phyloP scores from a whole-genome alignment of 2,113 vertebrate genomes.

The Crotalus tigris region DNA sequence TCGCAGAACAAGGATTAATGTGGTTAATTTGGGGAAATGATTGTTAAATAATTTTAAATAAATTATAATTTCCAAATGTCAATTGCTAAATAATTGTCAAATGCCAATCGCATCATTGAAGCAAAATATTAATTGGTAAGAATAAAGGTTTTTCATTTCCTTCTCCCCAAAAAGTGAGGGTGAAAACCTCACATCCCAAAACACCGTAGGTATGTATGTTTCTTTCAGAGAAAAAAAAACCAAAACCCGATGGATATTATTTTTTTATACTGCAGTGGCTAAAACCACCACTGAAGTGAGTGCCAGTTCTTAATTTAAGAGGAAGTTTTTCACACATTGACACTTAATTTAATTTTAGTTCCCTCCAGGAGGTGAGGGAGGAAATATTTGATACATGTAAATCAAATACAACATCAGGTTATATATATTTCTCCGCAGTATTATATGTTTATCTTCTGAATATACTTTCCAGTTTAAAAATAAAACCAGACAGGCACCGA shows the following conservation, averaged over 20 bases:
- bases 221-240: neutral
- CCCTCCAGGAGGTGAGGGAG: constrained; percentile 23
- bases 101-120: neutral
- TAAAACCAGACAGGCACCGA: neutral
- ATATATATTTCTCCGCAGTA: neutral
- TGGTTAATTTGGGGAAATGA: neutral
- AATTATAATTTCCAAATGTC: neutral
- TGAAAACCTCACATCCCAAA: neutral
- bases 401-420: constrained; percentile 11
- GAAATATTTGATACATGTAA: constrained; percentile 15
- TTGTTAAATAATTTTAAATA: neutral
- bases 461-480: neutral
- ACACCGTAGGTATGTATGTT: neutral
- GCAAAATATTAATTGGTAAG: neutral
- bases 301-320: constrained; percentile 42
- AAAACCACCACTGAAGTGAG: constrained; percentile 27
- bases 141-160: neutral
- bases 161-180: neutral
- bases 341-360: constrained; percentile 41
- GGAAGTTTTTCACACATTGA: constrained; percentile 32
- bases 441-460: neutral
- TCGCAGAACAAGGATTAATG: neutral
- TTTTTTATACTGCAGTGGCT: neutral
- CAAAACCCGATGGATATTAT: neutral
- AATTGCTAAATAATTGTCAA: neutral